Evolutionary conservation across 2,888 invertebrate genomes (phyloP), one percentile per base, ranked within the genome.

Genomic region (Crepidodera aurea): DNA sequence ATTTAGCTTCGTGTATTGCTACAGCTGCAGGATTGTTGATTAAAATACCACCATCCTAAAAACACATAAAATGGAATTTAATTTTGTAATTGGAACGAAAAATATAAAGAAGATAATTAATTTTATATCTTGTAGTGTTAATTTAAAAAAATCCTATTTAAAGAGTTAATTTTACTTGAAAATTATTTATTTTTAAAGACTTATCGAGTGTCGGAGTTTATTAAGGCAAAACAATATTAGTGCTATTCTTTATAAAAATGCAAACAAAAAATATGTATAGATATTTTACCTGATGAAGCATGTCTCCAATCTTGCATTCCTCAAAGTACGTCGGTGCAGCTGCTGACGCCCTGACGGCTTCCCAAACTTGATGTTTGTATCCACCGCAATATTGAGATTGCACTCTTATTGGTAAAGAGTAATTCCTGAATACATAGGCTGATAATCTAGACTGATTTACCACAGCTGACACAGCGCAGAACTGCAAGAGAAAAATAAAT

Each of bases 301-400:
- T 84, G 7, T 89, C 88, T 58, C 88, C 88, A 15, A 90, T 82
- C 67, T 85, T 84, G 76, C 89, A 91, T 81, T 94, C 95, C 75
- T 91, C 89, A 82, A 94, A 96, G 83, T 94, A 95, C 0, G 93
- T 92, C 1, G 96, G 96, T 3, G 96, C 96, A 42, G 96, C 95
- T 40, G 94, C 92, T 0, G 94, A 94, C 0, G 96, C 96, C 69
- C 94, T 83, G 19, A 93, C 89, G 10, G 92, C 91, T 82, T 94
- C 89, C 93, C 94, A 95, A 60, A 93, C 82, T 68, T 83, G 82
- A 67, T 90, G 87, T 63, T 87, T 84, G 68, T 86, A 84, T 51
- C 88, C 87, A 46, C 94, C 94, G 59, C 86, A 84, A 79, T 92
- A 88, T 74, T 88, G 86, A 68, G 90, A 87, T 67, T 89, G 87